Conservation (phyloP, 2,888 invertebrate genomes). For the Nowickia ferox region DNA sequence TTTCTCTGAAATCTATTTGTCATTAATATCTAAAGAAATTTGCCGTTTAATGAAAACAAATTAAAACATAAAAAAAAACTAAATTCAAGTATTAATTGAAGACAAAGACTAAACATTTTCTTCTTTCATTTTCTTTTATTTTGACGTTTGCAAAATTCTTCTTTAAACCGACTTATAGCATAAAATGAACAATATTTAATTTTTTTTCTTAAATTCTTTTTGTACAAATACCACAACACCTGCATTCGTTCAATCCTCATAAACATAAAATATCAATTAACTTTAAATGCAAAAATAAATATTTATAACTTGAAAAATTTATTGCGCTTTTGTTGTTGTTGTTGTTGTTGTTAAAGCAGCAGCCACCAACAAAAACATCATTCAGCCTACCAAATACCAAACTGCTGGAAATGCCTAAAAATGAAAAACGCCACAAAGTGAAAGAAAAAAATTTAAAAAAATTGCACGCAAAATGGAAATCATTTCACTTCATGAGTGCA, state of each 20-base stretch:
- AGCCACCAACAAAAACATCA: conserved; percentile 2
- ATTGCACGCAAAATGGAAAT: conserved; percentile 60
- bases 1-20: no score
- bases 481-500: conserved; percentile 28
- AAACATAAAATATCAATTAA: conserved; percentile 62
- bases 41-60: no score
- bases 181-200: background rate
- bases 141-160: no score
- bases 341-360: background rate
- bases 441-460: background rate
- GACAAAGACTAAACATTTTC: no score
- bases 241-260: conserved; percentile 2
- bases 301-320: conserved; percentile 11
- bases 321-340: background rate
- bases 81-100: no score
- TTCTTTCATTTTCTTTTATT: no score
- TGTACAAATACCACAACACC: background rate
- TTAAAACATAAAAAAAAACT: no score
- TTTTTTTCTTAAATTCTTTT: background rate
- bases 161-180: no score
- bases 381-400: conserved; percentile 21
- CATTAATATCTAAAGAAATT: no score
- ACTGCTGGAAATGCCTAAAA: conserved; percentile 9
- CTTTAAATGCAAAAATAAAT: conserved; percentile 39
- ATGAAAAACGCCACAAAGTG: background rate